A percentile compares a stretch with the other conserved stretches of the same genome.
Evolutionary conservation across 2,888 invertebrate genomes (phyloP).

Genomic region (Apamea anceps): DNA sequence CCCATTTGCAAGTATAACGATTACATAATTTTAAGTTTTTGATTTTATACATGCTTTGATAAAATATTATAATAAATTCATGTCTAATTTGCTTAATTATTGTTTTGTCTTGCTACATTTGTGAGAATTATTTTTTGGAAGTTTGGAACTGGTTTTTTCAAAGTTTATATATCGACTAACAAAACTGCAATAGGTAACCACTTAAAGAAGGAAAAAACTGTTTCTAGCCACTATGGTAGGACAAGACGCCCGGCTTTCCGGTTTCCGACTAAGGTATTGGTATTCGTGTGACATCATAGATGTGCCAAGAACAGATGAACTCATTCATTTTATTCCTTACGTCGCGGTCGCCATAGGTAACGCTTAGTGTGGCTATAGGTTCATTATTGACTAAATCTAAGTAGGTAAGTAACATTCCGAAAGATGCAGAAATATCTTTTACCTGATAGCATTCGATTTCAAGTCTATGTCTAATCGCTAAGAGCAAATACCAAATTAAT

Average conservation of each 20-base stretch:
- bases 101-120: slow-evolving; percentile 28
- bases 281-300: slow-evolving; percentile 6
- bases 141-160: neutral
- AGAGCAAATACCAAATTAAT: slow-evolving; percentile 23
- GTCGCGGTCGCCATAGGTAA: neutral
- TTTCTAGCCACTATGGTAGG: neutral
- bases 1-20: slow-evolving; percentile 63
- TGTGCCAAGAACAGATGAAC: neutral
- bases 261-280: neutral
- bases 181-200: neutral
- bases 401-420: neutral
- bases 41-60: slow-evolving; percentile 47
- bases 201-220: neutral
- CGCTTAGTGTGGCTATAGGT: neutral
- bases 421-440: slow-evolving; percentile 4
- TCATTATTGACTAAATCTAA: neutral
- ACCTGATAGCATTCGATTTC: neutral
- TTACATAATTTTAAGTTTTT: slow-evolving; percentile 61
- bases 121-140: neutral
- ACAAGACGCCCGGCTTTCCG: neutral
- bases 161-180: neutral
- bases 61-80: slow-evolving; percentile 43
- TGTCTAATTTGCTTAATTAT: slow-evolving; percentile 35
- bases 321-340: slow-evolving; percentile 12
- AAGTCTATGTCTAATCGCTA: slow-evolving; percentile 10